A percentile compares a stretch with the other conserved stretches of the same genome.
Conservation (phyloP, 53 echinoderm and acorn worm species). For the Luidia sarsii region DNA sequence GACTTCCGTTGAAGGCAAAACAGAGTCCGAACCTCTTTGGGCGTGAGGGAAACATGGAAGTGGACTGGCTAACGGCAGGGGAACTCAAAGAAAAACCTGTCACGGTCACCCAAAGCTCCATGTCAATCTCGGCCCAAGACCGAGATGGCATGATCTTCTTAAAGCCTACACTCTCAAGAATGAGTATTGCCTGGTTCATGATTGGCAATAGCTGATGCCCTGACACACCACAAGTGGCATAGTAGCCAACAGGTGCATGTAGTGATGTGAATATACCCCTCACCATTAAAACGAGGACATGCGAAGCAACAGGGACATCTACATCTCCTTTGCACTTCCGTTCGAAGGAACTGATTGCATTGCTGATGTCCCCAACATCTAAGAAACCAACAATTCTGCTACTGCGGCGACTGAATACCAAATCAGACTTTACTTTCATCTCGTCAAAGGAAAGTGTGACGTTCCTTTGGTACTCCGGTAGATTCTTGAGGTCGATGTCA, state of each 20-base stretch:
- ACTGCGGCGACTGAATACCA: constrained; percentile 26
- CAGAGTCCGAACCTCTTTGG: no score
- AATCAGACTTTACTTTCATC: constrained; percentile 62
- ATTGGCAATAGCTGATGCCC: background rate
- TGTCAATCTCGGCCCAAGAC: no score
- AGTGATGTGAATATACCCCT: constrained; percentile 30
- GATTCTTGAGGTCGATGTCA: background rate
- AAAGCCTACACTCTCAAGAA: background rate
- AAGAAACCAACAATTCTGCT: constrained; percentile 50
- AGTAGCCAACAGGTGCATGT: constrained; percentile 38
- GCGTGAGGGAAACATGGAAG: no score
- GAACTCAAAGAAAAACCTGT: no score
- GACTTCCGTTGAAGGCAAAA: no score
- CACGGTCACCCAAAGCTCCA: no score
- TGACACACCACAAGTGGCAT: constrained; percentile 2
- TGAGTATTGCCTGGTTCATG: background rate
- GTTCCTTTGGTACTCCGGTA: background rate
- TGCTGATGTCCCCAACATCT: constrained; percentile 56
- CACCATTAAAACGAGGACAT: constrained; percentile 51
- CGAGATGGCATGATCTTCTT: no score
- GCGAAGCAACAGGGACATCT: constrained; percentile 22
- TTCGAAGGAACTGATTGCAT: constrained; percentile 45
- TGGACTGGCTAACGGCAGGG: no score
- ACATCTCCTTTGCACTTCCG: constrained; percentile 8
- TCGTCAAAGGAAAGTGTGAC: constrained; percentile 43